Conservation (phyloP, 1,140 invertebrate species). For the Drosophila sucinea region DNA sequence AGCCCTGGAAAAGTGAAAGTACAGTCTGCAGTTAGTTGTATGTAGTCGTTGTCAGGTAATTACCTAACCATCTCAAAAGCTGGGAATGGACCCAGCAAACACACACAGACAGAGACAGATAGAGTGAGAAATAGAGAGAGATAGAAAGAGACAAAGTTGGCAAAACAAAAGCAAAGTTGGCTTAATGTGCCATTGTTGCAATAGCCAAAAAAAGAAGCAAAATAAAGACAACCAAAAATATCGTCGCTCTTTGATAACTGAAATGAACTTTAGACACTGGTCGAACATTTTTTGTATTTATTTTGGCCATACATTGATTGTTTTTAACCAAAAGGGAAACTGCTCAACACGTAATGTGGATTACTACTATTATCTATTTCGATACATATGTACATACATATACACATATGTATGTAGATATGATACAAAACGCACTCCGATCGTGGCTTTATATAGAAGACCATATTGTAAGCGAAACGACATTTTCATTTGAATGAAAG, state of each 20-base stretch:
- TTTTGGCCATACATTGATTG: constrained; percentile 26
- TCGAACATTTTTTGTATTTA: constrained; percentile 15
- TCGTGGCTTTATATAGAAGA: constrained; percentile 41
- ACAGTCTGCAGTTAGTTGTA: constrained; percentile 22
- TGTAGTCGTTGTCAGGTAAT: constrained; percentile 40
- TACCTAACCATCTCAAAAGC: constrained; percentile 61
- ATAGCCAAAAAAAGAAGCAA: constrained; percentile 19
- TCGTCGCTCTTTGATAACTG: constrained; percentile 45
- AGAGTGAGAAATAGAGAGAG: constrained; percentile 1
- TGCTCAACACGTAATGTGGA: constrained; percentile 57
- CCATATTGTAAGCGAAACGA: not conserved
- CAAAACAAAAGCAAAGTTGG: constrained; percentile 28
- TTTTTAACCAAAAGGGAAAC: constrained; percentile 53
- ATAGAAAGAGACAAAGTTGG: constrained; percentile 29
- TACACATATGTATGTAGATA: constrained; percentile 28
- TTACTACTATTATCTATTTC: constrained; percentile 53
- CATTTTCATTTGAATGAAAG: not conserved
- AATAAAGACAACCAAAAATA: constrained; percentile 25
- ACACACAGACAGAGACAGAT: not conserved
- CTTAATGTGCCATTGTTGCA: constrained; percentile 76
- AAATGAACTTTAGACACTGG: constrained; percentile 37
- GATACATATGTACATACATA: constrained; percentile 11
- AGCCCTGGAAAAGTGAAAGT: constrained; percentile 69
- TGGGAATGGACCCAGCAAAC: constrained; percentile 65
- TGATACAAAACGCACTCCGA: constrained; percentile 9